A percentile compares a stretch with the other conserved stretches of the same genome.
phyloP scores from a whole-genome alignment of 2,113 vertebrate genomes.

The Phalacrocorax aristotelis region DNA sequence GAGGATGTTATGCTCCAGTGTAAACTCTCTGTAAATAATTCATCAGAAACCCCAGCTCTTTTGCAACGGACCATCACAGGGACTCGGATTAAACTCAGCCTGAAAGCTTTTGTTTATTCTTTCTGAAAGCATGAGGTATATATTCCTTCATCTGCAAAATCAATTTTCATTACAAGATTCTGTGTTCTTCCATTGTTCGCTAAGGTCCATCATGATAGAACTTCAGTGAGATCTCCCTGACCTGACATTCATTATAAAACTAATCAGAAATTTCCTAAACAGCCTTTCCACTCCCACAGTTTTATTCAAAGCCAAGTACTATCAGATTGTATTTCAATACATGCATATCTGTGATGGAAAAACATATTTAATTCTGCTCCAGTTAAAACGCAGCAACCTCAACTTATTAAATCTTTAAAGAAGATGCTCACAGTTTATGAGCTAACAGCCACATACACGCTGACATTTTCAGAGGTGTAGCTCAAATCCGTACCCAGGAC shows the following conservation, averaged over 20 bases:
- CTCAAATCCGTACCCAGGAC: not conserved
- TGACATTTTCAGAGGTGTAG: not conserved
- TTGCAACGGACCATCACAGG: not conserved
- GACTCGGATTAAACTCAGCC: not conserved
- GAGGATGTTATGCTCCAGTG: not conserved
- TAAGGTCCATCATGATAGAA: not conserved
- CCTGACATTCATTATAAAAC: not conserved
- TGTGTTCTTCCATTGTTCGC: not conserved
- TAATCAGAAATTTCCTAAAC: not conserved
- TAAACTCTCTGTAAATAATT: not conserved
- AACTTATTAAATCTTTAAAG: not conserved
- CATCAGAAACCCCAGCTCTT: not conserved
- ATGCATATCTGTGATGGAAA: not conserved
- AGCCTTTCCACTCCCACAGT: not conserved
- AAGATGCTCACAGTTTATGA: not conserved
- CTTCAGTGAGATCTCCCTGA: not conserved
- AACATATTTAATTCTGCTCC: not conserved
- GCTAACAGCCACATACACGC: not conserved
- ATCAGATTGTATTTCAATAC: not conserved
- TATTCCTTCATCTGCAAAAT: not conserved
- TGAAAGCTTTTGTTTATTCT: not conserved
- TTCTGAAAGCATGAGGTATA: not conserved
- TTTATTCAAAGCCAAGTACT: not conserved
- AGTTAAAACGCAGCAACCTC: not conserved
- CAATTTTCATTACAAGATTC: not conserved